phyloP scores from a whole-genome alignment of 2,888 invertebrate genomes.

The Mythimna albipuncta region DNA sequence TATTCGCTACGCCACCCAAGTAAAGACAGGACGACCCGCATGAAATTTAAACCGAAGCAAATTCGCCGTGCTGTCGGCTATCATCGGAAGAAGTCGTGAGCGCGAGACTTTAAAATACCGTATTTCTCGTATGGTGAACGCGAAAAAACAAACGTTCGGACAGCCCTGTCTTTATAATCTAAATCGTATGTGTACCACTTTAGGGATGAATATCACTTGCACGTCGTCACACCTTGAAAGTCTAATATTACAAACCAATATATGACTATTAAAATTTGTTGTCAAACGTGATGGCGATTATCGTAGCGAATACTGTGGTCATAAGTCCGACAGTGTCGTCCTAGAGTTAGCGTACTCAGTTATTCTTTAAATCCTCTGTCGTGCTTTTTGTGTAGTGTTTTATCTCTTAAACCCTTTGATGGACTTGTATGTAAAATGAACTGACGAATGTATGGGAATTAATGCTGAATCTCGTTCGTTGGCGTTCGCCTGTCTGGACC shows the following conservation, averaged over 20 bases:
- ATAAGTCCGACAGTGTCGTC: constrained; percentile 3
- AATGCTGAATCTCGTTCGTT: constrained; percentile 45
- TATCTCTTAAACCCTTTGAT: constrained; percentile 45
- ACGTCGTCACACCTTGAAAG: background rate
- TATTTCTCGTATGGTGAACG: background rate
- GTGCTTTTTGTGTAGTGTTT: constrained; percentile 57
- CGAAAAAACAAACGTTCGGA: background rate
- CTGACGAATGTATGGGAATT: constrained; percentile 31
- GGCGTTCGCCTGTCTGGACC: constrained; percentile 10
- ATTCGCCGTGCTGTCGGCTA: background rate
- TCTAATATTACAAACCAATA: background rate
- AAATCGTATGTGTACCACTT: background rate
- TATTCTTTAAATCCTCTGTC: constrained; percentile 53
- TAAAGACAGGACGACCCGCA: background rate
- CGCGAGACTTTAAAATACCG: background rate
- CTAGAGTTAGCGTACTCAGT: constrained; percentile 35
- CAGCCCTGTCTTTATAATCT: background rate
- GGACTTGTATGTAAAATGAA: constrained; percentile 7
- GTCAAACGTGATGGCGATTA: background rate
- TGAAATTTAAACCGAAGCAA: background rate
- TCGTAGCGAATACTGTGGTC: background rate
- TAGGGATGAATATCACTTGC: background rate
- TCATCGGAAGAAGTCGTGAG: background rate
- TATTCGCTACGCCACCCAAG: background rate
- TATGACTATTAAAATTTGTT: background rate